Evolutionary conservation across 2,113 vertebrate genomes (phyloP), one percentile per base, ranked within the genome.

Genomic region (Rhabdomys dilectus): DNA sequence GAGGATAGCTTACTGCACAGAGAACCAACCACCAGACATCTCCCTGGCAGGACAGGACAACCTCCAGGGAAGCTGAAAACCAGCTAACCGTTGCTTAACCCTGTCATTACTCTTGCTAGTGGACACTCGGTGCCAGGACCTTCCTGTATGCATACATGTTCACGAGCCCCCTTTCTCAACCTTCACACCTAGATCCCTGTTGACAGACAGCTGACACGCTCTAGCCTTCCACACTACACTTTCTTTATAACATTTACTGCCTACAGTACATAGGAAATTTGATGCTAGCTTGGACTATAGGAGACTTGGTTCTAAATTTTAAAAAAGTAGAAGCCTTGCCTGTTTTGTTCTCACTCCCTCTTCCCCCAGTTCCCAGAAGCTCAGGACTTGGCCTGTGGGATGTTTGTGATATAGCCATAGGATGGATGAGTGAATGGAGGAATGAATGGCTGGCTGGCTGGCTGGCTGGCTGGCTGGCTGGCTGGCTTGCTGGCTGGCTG

Each of bases 31-130:
- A 68, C 26, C n/a, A 88, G 58, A 56, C 6, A n/a, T 34, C 48
- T 81, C 34, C 10, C 22, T 78, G 16, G 29, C 17, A 85, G 60
- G 58, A 12, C 60, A 66, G 58, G 51, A 94, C 68, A 68, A 82
- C 22, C 24, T 73, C 3, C 11, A 17, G 26, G 53, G 34, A 58
- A 86, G 58, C 29, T 51, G 60, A 72, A 89, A 62, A 66, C 72
- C 39, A 36, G 12, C 7, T 76, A 48, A 58, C 34, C 12, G 45
- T 64, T 45, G 21, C 51, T 53, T 91, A 39, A 91, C 45, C 66
- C 42, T 76, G 51, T 1, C 62, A 87, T 45, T 17, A 77, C n/a
- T 96, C 91, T 64, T 84, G 88, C 51, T 64, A 89, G 95, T 95
- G 60, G 85, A 88, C 29, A 36, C 82, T 17, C 39, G 53, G 82